These are phyloP conservation scores for Crematogaster levior DNA, from an alignment of 2,888 invertebrate species.

Conservation along the genomic window DNA sequence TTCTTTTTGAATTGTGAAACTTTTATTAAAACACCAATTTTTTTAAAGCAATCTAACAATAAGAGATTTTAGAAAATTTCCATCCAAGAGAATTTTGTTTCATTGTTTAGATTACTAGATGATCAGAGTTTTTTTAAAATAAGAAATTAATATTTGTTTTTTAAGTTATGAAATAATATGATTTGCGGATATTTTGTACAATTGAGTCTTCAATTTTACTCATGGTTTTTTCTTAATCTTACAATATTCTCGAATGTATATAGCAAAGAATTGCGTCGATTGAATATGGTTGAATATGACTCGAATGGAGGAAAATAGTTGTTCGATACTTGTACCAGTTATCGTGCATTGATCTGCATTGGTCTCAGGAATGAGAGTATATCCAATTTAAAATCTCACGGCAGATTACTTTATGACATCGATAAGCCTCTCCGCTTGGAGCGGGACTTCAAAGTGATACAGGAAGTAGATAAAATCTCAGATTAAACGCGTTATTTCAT, in stretches of 20 bases:
- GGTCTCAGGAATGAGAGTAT: slow-evolving; percentile 23
- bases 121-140: neutral
- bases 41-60: neutral
- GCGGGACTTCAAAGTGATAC: slow-evolving; percentile 25
- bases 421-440: slow-evolving; percentile 27
- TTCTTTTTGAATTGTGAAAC: neutral
- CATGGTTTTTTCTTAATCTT: neutral
- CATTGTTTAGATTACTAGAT: neutral
- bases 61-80: neutral
- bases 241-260: slow-evolving; percentile 7
- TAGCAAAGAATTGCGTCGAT: neutral
- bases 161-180: neutral
- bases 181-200: neutral
- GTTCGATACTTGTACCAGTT: neutral
- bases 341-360: slow-evolving; percentile 12
- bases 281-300: neutral
- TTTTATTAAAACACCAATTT: neutral
- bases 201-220: neutral
- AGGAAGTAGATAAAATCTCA: slow-evolving; percentile 6
- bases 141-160: neutral
- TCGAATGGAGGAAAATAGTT: slow-evolving; percentile 8
- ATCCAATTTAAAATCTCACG: slow-evolving; percentile 32
- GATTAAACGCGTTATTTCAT: slow-evolving; percentile 13
- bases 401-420: slow-evolving; percentile 39
- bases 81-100: neutral